Evolutionary conservation across 2,797 vertebrate genomes (phyloP), one percentile per base, ranked within the genome.

Genomic region (Leptoclinus maculatus): DNA sequence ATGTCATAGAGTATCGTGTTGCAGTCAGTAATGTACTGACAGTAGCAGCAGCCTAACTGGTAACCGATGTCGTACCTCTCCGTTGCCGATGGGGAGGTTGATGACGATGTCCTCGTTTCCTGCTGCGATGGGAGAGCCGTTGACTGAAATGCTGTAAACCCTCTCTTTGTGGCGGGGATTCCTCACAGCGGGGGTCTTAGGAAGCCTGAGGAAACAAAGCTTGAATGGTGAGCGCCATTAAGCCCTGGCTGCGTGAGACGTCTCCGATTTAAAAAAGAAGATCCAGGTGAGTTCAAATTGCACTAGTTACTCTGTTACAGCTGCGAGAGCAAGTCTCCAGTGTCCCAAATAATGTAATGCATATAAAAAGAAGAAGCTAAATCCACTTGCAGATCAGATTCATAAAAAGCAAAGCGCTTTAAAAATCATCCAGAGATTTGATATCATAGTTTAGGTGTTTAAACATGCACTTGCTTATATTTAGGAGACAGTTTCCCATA

Each of bases 61-160:
- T 45, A 45, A 45, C 17, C 2, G 7, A 11, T 17, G 5, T 14
- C 94, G 76, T 74, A 95, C 95, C 95, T 95, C 95, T 86, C 95
- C 95, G 16, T 94, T 96, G n/a, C 94, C 94, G 9, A 94, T 1
- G 2, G 95, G 95, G 11, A 96, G 90, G 23, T 93, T 95, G 76
- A 96, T 94, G 82, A 95, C 75, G 1, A 96, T 84, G 62, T 95
- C 95, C 5, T 94, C 71, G 0, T 54, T 85, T 58, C 84, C 89
- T 7, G 84, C 90, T 0, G 87, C 70, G 7, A 96, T 93, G 51
- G 95, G 95, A 12, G 95, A 96, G 43, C 95, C 95, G 3, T 96
- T 96, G 74, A 95, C 94, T 1, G 95, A 95, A 68, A 96, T 95
- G 90, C 95, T 96, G 66, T 94, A 96, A 49, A 96, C 92, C 71